These are phyloP conservation scores for Ophiothrix spiculata DNA, from an alignment of 35 echinoderm and acorn worm species.

Conservation along the genomic window DNA sequence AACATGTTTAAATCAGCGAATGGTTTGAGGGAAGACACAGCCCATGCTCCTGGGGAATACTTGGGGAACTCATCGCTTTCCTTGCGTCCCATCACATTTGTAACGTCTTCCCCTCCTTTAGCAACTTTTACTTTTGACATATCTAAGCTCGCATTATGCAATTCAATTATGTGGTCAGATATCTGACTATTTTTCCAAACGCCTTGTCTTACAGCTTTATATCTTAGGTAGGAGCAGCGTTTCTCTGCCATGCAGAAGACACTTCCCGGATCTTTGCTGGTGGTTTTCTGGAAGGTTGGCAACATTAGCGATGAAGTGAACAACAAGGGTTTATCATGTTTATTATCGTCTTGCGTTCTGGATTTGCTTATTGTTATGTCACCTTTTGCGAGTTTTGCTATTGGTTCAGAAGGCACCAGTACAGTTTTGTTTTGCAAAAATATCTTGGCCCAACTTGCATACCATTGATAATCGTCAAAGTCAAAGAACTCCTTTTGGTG, in stretches of 20 bases:
- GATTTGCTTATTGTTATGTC: background rate
- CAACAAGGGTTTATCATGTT: background rate
- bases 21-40: background rate
- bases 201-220: background rate
- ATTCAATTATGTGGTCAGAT: background rate
- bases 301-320: background rate
- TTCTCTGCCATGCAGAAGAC: background rate
- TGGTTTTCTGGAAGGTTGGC: background rate
- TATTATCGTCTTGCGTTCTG: background rate
- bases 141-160: background rate
- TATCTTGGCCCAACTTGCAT: background rate
- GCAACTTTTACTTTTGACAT: background rate
- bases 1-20: background rate
- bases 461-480: background rate
- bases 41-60: background rate
- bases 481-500: background rate
- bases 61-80: background rate
- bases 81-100: background rate
- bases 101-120: background rate
- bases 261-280: background rate
- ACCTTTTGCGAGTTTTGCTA: no score
- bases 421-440: background rate
- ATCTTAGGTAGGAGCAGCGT: background rate
- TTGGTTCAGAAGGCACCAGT: background rate
- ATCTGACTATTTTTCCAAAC: background rate